Conservation (phyloP, 2,113 vertebrate genomes). For the Copsychus sechellarum region DNA sequence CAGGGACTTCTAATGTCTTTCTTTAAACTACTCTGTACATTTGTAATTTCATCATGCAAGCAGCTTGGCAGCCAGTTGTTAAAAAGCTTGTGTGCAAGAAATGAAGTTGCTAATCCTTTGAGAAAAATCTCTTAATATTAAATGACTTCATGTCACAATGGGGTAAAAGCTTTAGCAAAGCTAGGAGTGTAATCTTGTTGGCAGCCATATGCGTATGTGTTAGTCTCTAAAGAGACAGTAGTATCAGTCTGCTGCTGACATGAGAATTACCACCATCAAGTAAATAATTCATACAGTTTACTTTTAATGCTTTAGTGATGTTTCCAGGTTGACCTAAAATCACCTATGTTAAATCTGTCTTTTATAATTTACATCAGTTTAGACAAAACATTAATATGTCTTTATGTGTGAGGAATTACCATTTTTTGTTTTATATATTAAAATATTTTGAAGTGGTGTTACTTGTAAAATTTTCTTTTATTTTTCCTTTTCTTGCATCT, state of each 20-base stretch:
- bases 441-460: neutral
- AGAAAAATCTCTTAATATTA: neutral
- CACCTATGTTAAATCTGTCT: neutral
- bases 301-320: neutral
- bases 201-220: neutral
- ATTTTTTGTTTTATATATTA: neutral
- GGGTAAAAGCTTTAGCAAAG: neutral
- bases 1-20: neutral
- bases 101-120: neutral
- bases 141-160: neutral
- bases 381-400: neutral
- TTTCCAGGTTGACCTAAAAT: neutral
- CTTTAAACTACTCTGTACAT: neutral
- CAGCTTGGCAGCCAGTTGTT: neutral
- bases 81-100: neutral
- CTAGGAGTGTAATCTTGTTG: neutral
- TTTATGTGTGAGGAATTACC: neutral
- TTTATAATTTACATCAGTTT: neutral
- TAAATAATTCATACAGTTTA: neutral
- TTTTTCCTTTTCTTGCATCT: neutral
- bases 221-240: neutral
- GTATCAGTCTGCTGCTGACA: neutral
- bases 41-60: neutral
- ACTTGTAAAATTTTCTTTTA: neutral
- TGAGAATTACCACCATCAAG: neutral